phyloP scores from a whole-genome alignment of 2,113 vertebrate species.

The Hemicordylus capensis region DNA sequence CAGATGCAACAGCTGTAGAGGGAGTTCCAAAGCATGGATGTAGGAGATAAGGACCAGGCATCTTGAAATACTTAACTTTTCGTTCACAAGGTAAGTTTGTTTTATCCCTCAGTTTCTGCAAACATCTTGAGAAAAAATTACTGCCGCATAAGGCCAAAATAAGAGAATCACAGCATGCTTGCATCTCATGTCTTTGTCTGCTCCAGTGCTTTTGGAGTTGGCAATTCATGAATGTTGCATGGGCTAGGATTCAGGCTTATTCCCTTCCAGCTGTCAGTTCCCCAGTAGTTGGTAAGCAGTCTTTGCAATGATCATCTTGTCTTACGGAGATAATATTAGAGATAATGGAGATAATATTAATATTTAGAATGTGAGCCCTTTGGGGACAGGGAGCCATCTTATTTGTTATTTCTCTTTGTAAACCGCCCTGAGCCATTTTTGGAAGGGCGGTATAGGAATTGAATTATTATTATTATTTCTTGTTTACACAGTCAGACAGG shows the following conservation, averaged over 20 bases:
- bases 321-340: too few species aligned
- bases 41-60: background rate
- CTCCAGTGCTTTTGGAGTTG: background rate
- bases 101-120: background rate
- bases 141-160: background rate
- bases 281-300: background rate
- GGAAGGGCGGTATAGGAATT: too few species aligned
- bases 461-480: too few species aligned
- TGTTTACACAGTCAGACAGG: too few species aligned
- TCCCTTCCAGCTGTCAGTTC: background rate
- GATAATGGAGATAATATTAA: too few species aligned
- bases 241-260: background rate
- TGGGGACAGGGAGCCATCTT: too few species aligned
- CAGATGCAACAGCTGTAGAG: fast-evolving
- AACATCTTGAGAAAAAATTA: background rate
- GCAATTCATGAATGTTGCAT: background rate
- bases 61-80: background rate
- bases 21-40: background rate
- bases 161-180: background rate
- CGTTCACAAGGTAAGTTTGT: background rate
- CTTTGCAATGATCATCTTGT: too few species aligned
- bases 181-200: background rate
- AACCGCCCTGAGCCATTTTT: too few species aligned
- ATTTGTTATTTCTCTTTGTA: too few species aligned
- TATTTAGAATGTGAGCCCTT: too few species aligned